Percentiles rank a stretch among this genome's conserved stretches.
phyloP scores from a whole-genome alignment of 2,113 vertebrate species.

The Ptilorrhoa leucosticta region DNA sequence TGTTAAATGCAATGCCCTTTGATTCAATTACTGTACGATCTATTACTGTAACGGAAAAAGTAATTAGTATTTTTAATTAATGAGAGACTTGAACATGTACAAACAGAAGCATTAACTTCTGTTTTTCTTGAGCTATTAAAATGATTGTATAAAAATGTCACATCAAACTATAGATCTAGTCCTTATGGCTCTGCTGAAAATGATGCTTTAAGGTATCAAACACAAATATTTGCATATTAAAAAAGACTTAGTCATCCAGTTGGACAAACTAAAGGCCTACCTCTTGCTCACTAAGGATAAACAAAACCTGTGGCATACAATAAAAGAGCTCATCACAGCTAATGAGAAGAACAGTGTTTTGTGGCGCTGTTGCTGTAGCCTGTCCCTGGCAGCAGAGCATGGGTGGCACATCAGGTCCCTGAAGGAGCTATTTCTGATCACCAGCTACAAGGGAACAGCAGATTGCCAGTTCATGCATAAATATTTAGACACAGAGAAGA shows the following conservation, averaged over 20 bases:
- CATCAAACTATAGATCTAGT: not conserved
- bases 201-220: not conserved
- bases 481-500: not conserved
- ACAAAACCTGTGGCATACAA: not conserved
- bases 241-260: not conserved
- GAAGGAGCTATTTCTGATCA: not conserved
- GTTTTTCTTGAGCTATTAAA: conserved; percentile 2
- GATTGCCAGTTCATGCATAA: not conserved
- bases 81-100: not conserved
- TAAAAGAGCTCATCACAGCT: not conserved
- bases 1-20: conserved; percentile 37
- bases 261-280: not conserved
- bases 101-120: not conserved
- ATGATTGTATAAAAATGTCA: not conserved
- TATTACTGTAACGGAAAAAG: conserved; percentile 2
- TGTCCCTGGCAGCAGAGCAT: not conserved
- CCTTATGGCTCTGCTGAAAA: not conserved
- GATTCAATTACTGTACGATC: not conserved
- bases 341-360: not conserved
- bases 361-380: not conserved
- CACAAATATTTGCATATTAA: not conserved
- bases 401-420: not conserved
- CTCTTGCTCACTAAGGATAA: not conserved
- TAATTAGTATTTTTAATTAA: conserved; percentile 45
- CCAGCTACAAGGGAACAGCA: not conserved